Base-by-base conservation (phyloP, 2,113 vertebrate genomes). In the Siniperca chuatsi region DNA sequence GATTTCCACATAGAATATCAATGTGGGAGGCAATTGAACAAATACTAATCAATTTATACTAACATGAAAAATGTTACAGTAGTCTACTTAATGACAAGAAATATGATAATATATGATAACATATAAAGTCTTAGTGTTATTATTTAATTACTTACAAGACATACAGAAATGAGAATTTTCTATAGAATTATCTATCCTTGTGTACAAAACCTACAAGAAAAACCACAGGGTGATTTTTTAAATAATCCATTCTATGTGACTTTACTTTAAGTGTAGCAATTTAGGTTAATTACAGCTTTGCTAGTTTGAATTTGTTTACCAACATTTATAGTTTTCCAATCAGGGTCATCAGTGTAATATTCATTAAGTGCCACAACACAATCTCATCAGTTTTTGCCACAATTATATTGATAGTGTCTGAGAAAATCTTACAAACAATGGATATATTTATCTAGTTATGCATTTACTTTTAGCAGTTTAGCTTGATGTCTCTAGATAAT, bases 21-120 rank as follows among this genome's bases (percentile, higher is more conserved):
- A 93, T 91, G 84, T 71, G 44, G 72, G 75, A 87, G 71, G 92
- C 87, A 80, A 82, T 81, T 77, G 81, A 86, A 70, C 77, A 88
- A 84, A 78, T 50, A 13, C 70, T 65, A 79, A 92, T 94, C 90
- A 87, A 92, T 94, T 89, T 75, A 44, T 72, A 12, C 78, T 42
- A 74, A 64, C 67, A 68, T 90, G 78, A 90, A 67, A 92, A 88
- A 90, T 88, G 66, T 65, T 71, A 66, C 77, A 25, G 77, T 18
- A 4, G 64, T 52, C 37, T 46, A 48, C 62, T 75, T 84, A 81
- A 85, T 44, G 61, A 64, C 71, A 79, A 62, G 18, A 75, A 74
- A 84, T 89, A 81, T 73, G 74, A 71, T 83, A n/a, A n/a, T n/a
- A n/a, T n/a, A n/a, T n/a, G n/a, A n/a, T n/a, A n/a, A n/a, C n/a